These are phyloP conservation scores for Drosophila dunni DNA, from an alignment of 1,140 invertebrate genomes.

Conservation along the genomic window DNA sequence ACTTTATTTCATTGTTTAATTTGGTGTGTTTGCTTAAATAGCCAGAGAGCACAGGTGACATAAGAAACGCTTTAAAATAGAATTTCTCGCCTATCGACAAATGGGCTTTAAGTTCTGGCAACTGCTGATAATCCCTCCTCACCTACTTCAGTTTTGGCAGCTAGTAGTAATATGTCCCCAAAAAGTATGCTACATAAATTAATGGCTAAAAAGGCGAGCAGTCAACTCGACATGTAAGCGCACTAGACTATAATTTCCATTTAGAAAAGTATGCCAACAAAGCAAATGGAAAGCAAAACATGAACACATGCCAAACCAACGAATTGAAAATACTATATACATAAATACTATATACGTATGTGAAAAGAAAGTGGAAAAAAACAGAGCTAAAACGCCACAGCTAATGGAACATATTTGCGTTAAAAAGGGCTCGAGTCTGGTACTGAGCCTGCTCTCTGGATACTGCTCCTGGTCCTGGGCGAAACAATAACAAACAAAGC, in stretches of 20 bases:
- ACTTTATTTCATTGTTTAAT: constrained; percentile 30
- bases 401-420: constrained; percentile 80
- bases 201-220: constrained; percentile 63
- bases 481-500: constrained; percentile 79
- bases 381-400: constrained; percentile 69
- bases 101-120: background rate
- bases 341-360: constrained; percentile 1
- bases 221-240: constrained; percentile 51
- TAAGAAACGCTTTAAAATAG: background rate
- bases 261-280: constrained; percentile 75
- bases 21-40: constrained; percentile 33
- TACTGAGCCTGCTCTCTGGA: constrained; percentile 27
- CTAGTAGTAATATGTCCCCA: constrained; percentile 37
- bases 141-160: constrained; percentile 21
- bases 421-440: constrained; percentile 64
- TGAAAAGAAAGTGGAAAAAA: constrained; percentile 23
- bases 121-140: too few relatives aligned
- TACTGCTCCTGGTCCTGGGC: constrained; percentile 17
- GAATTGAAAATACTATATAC: constrained; percentile 40
- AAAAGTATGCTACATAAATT: constrained; percentile 66
- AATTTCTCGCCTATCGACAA: too few relatives aligned
- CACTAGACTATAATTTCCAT: constrained; percentile 78
- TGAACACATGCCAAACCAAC: constrained; percentile 54
- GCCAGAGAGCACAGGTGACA: background rate
- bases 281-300: constrained; percentile 68